phyloP scores from a whole-genome alignment of 2,888 invertebrate genomes.

The Ptycholaimellus sp. region DNA sequence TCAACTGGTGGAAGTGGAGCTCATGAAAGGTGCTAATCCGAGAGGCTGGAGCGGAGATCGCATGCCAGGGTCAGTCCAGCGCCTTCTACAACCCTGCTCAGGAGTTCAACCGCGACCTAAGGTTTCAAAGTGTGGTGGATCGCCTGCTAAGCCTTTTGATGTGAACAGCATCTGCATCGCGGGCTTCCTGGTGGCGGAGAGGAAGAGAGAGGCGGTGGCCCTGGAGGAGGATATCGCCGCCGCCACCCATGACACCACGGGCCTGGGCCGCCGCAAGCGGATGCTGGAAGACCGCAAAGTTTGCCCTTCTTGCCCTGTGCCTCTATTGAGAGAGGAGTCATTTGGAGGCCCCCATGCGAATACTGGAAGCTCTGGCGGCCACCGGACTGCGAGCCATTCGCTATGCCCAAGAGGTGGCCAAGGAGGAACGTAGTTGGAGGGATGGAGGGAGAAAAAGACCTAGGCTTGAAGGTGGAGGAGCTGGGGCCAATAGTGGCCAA shows the following conservation, averaged over 20 bases:
- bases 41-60: neutral
- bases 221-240: no score
- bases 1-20: no score
- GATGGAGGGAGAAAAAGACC: neutral
- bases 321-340: no score
- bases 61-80: neutral
- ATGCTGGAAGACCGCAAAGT: no score
- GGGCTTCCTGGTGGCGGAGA: no score
- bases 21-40: neutral
- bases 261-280: no score
- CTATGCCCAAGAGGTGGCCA: constrained; percentile 73
- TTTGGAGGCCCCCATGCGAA: constrained; percentile 25
- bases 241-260: no score
- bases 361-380: constrained; percentile 80
- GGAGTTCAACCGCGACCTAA: constrained; percentile 86
- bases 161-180: no score
- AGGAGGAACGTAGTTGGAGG: constrained; percentile 39
- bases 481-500: constrained; percentile 15
- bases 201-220: no score
- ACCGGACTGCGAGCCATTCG: constrained; percentile 81
- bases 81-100: constrained; percentile 95
- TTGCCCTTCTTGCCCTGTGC: no score
- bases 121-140: no score
- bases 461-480: constrained; percentile 13
- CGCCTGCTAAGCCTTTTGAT: no score